phyloP scores from a whole-genome alignment of 2,888 invertebrate genomes.

The Phasia obesa region DNA sequence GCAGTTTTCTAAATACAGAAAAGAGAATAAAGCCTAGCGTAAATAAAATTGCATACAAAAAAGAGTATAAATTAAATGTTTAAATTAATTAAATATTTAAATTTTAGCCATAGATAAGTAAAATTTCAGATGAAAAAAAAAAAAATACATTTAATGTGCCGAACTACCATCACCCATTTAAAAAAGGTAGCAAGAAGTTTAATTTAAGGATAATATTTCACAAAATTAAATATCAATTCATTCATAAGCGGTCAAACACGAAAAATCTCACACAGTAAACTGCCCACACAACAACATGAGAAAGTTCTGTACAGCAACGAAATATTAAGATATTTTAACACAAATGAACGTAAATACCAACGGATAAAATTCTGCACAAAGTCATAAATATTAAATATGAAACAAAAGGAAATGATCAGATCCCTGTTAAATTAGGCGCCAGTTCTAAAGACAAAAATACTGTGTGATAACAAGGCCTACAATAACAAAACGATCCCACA shows the following conservation, averaged over 20 bases:
- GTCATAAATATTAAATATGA: conserved; percentile 77
- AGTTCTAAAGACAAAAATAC: conserved; percentile 65
- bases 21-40: too few relatives aligned
- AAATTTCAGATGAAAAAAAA: too few relatives aligned
- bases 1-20: too few relatives aligned
- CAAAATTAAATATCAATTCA: conserved; percentile 43
- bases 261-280: conserved; percentile 34
- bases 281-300: conserved; percentile 67
- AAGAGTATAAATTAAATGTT: too few relatives aligned
- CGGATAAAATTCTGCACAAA: conserved; percentile 77
- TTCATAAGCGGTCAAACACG: conserved; percentile 54
- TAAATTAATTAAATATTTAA: too few relatives aligned
- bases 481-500: neutral
- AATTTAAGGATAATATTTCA: conserved; percentile 58
- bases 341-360: conserved; percentile 37
- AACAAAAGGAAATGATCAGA: conserved; percentile 60
- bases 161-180: too few relatives aligned
- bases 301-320: conserved; percentile 51
- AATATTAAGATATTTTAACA: conserved; percentile 61
- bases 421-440: conserved; percentile 63
- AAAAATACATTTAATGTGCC: too few relatives aligned
- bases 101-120: too few relatives aligned
- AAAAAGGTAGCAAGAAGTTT: too few relatives aligned
- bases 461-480: neutral
- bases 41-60: too few relatives aligned